Conservation (phyloP, 2,888 invertebrate species). For the Sphaeridia pumilis region DNA sequence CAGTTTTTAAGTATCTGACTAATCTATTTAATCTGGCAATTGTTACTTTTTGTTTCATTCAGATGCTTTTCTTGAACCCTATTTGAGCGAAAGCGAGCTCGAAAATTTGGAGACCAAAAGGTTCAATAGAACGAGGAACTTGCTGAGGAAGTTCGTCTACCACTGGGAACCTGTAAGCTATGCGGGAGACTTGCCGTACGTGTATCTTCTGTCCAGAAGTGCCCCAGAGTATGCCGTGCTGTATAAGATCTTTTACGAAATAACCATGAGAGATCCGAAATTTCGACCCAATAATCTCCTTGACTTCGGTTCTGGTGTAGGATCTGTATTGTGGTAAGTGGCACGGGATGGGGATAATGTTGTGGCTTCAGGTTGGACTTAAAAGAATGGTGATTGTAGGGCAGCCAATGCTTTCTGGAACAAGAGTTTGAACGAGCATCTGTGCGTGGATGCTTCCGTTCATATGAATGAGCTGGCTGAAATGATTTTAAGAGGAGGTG, state of each 20-base stretch:
- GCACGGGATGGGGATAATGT: no score
- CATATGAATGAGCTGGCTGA: constrained; percentile 73
- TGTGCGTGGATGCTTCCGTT: constrained; percentile 67
- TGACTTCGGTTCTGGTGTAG: constrained; percentile 86
- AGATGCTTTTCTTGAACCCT: constrained; percentile 32
- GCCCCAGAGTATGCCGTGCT: constrained; percentile 65
- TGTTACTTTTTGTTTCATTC: no score
- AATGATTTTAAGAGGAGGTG: constrained; percentile 55
- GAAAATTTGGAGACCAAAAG: constrained; percentile 43
- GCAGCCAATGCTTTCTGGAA: constrained; percentile 64
- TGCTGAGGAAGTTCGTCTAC: constrained; percentile 52
- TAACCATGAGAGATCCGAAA: constrained; percentile 49
- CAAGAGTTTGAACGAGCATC: constrained; percentile 61
- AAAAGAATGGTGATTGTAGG: no score
- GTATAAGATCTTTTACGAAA: constrained; percentile 59
- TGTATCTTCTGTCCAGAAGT: constrained; percentile 60
- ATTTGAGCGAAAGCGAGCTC: constrained; percentile 29
- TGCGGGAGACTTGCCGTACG: constrained; percentile 50
- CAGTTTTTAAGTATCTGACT: constrained; percentile 25
- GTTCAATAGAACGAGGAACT: constrained; percentile 46
- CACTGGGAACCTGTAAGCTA: constrained; percentile 65
- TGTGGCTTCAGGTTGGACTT: no score
- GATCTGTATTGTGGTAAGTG: constrained; percentile 64
- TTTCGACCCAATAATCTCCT: constrained; percentile 68
- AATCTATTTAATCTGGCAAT: neutral